These are phyloP conservation scores for Sylvilagus floridanus DNA, from an alignment of 2,797 vertebrate genomes.

Conservation along the genomic window DNA sequence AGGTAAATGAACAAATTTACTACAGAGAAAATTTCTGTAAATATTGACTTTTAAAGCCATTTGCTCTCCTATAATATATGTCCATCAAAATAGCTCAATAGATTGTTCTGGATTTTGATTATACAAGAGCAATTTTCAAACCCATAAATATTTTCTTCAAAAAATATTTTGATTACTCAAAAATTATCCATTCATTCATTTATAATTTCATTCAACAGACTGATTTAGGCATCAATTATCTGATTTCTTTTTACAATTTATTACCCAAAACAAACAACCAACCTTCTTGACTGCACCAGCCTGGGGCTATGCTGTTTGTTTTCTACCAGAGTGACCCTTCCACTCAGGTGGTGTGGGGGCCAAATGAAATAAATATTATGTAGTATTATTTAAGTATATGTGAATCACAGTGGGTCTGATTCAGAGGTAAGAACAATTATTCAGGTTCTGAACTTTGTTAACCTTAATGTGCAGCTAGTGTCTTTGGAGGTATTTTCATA, in stretches of 20 bases:
- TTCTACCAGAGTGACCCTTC: not conserved
- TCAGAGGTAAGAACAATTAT: not conserved
- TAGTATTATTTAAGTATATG: not conserved
- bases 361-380: slow-evolving; percentile 9
- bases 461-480: not conserved
- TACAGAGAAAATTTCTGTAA: not conserved
- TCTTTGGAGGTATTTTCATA: not conserved
- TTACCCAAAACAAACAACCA: not conserved
- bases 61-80: not conserved
- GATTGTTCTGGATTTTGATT: not conserved
- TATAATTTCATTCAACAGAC: not conserved
- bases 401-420: not conserved
- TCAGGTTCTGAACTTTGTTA: not conserved
- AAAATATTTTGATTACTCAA: not conserved
- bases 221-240: not conserved
- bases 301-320: not conserved
- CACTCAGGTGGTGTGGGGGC: not conserved
- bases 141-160: not conserved
- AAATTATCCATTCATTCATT: not conserved
- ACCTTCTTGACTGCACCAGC: not conserved
- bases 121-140: not conserved
- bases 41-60: not conserved
- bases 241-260: not conserved
- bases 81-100: not conserved
- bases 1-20: slow-evolving; percentile 1